Percentiles rank a stretch among this genome's conserved stretches.
Conservation (phyloP, 2,797 vertebrate species). For the Monodelphis domestica region DNA sequence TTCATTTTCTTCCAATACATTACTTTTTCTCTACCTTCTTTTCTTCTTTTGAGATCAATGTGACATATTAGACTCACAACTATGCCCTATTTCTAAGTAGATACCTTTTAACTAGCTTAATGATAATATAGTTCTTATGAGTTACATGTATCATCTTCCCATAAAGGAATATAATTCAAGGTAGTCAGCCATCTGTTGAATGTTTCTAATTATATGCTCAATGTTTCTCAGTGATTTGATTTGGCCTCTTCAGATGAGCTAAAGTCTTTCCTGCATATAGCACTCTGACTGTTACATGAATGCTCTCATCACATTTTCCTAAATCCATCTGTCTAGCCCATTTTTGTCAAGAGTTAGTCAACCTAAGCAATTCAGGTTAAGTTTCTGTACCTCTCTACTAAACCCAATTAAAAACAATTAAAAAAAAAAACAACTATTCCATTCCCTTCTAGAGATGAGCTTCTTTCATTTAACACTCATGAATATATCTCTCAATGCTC, state of each 20-base stretch:
- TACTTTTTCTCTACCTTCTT: background rate
- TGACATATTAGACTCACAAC: background rate
- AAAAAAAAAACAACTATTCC: background rate
- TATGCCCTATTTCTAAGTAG: background rate
- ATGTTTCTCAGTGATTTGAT: background rate
- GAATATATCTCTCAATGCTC: background rate
- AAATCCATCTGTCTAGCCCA: background rate
- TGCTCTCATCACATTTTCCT: background rate
- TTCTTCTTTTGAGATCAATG: background rate
- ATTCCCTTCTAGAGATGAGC: background rate
- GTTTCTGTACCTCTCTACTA: background rate
- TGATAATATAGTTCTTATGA: background rate
- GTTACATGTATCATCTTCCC: background rate
- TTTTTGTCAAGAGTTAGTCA: background rate
- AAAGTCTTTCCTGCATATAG: background rate
- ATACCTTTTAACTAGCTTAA: background rate
- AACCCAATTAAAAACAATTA: background rate
- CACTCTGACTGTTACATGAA: background rate
- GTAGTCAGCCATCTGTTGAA: background rate
- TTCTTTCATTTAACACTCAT: background rate
- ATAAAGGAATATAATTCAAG: background rate
- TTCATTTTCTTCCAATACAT: background rate
- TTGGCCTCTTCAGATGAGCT: background rate
- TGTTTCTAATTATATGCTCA: background rate
- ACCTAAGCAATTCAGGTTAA: background rate